phyloP scores from a whole-genome alignment of 2,888 invertebrate species.

The Xanthia togata region DNA sequence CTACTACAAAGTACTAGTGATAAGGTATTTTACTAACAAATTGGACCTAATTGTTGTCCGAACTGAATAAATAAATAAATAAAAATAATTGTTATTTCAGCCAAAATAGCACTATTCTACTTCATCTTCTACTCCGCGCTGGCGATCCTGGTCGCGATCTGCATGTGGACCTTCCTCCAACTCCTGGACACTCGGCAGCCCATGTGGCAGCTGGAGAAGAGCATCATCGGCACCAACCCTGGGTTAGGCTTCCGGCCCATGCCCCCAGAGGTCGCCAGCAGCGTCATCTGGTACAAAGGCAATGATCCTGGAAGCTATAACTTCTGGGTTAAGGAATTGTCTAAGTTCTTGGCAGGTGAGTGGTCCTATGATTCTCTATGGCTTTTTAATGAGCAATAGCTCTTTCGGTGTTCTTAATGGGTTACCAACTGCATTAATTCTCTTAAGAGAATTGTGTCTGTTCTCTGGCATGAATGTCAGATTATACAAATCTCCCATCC shows the following conservation, averaged over 20 bases:
- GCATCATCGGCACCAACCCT: conserved; percentile 98
- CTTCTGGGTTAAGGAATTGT: conserved; percentile 94
- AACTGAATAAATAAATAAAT: no score
- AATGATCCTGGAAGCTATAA: conserved; percentile 94
- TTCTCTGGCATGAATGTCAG: neutral
- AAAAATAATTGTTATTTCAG: conserved; percentile 88
- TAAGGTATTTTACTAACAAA: no score
- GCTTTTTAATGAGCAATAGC: neutral
- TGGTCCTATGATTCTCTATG: conserved; percentile 27
- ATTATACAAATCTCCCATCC: neutral
- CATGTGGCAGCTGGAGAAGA: conserved; percentile 95
- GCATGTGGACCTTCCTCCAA: conserved; percentile 98
- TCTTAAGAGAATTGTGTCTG: neutral
- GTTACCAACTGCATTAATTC: neutral
- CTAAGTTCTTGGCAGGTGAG: conserved; percentile 94
- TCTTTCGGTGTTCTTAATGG: neutral
- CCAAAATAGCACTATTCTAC: conserved; percentile 98
- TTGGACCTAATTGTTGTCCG: no score
- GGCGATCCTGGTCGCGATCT: conserved; percentile 97
- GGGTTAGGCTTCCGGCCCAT: conserved; percentile 98
- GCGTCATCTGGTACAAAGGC: conserved; percentile 98
- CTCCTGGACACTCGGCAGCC: conserved; percentile 97
- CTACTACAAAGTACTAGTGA: no score
- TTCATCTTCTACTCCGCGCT: conserved; percentile 97
- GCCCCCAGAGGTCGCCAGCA: conserved; percentile 97